These are phyloP conservation scores for Limnothrissa miodon DNA, from an alignment of 2,113 vertebrate species.

Conservation along the genomic window DNA sequence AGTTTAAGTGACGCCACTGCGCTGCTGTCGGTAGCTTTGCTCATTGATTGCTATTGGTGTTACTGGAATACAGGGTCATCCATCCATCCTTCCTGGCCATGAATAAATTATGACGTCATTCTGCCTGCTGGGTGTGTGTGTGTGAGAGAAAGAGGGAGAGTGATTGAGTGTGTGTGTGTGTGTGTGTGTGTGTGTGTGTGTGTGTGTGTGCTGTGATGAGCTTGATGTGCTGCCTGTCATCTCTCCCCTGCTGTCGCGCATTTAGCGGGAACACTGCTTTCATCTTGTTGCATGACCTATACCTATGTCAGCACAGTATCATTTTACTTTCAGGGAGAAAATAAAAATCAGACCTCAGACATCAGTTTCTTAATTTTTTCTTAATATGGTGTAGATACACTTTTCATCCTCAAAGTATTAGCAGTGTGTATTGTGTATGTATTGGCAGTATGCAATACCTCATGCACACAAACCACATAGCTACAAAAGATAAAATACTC, in stretches of 20 bases:
- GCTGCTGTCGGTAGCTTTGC: constrained; percentile 23
- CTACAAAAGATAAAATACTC: background rate
- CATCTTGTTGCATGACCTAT: background rate
- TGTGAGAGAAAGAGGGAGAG: background rate
- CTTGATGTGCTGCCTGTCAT: background rate
- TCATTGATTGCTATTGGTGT: constrained; percentile 30
- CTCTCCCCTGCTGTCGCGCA: background rate
- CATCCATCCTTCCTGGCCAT: constrained; percentile 33
- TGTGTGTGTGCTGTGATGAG: background rate
- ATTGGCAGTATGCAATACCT: background rate
- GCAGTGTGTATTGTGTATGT: background rate
- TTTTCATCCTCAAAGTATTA: background rate
- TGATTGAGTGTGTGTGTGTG: background rate
- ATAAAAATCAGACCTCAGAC: background rate
- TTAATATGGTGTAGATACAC: too few relatives aligned
- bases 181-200: background rate
- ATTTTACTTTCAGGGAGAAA: background rate
- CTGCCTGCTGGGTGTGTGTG: too few relatives aligned
- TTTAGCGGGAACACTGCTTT: background rate
- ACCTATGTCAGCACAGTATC: background rate
- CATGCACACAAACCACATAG: background rate
- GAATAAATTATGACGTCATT: constrained; percentile 45
- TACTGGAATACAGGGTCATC: background rate
- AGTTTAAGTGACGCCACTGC: background rate
- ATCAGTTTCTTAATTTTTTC: background rate